Evolutionary conservation across 2,797 vertebrate species (phyloP).

Genomic region (Poecilia velifera): DNA sequence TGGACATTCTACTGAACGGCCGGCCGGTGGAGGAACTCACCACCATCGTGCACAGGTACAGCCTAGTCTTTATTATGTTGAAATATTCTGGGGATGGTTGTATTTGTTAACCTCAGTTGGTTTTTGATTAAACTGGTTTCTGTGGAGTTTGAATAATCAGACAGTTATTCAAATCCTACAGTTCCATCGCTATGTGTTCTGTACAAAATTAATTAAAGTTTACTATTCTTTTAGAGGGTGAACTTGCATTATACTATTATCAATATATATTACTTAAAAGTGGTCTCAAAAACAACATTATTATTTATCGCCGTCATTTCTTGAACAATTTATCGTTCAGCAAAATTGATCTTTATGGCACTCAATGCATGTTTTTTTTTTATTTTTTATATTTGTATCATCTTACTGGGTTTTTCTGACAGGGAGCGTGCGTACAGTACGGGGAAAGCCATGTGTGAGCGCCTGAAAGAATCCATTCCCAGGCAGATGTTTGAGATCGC

Average conservation of each 20-base stretch:
- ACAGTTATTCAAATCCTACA: neutral
- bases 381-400: neutral
- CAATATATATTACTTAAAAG: too few relatives aligned
- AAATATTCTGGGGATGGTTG: neutral
- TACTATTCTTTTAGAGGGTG: too few relatives aligned
- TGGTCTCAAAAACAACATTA: too few relatives aligned
- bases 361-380: too few relatives aligned
- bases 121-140: neutral
- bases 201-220: too few relatives aligned
- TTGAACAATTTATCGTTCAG: too few relatives aligned
- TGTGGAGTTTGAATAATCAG: neutral
- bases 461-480: conserved; percentile 90
- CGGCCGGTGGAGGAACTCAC: conserved; percentile 90
- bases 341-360: too few relatives aligned
- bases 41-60: conserved; percentile 89
- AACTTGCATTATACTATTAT: too few relatives aligned
- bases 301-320: too few relatives aligned
- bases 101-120: neutral
- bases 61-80: conserved; percentile 7
- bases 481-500: conserved; percentile 97
- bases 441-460: conserved; percentile 92
- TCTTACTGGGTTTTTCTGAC: conserved; percentile 21
- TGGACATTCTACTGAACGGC: conserved; percentile 94
- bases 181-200: too few relatives aligned
- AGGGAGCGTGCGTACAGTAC: conserved; percentile 86